Evolutionary conservation across 1,140 invertebrate genomes (phyloP), one percentile per base, ranked within the genome.

Genomic region (Diabrotica undecimpunctata): DNA sequence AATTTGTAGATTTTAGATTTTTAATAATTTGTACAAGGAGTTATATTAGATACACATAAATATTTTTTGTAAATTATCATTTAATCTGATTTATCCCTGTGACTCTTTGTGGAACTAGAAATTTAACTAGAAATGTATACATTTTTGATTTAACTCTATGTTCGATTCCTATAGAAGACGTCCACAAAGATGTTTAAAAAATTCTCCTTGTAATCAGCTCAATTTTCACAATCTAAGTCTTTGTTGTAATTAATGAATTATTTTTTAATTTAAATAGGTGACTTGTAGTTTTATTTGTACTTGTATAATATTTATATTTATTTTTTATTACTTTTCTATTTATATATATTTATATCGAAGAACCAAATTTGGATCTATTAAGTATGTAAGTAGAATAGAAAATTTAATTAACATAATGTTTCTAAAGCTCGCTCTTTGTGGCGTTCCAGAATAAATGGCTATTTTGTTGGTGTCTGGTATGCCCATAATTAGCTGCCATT

Each of bases 251-350:
- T 46, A 10, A 46, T 46, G n/a, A 46, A 25, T 2, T 25, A 9
- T 64, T 50, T 41, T 54, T 37, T 35, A 41, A 53, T 52, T 46
- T 38, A 46, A 38, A 36, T 52, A 57, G 36, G 36, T 57, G 36
- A 35, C 36, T 36, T 35, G 36, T 35, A 9, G 8, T 35, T 57
- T 57, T 39, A 57, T 57, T 57, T 39, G 36, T 25, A 35, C 13
- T 7, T 57, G 36, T 35, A 57, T 35, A 14, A 37, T 57, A 35
- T 57, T 25, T 35, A 25, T 57, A 5, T 35, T 57, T 37, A 35
- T 37, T 57, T 57, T 57, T 35, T 57, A 10, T 14, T 54, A n/a
- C 6, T 10, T 10, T 10, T 54, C 8, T 54, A 25, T 8, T 8
- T 54, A 8, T 14, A 8, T 54, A 13, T 13, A 25, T 25, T 25